Conservation (phyloP, 2,888 invertebrate species). For the Neria commutata region DNA sequence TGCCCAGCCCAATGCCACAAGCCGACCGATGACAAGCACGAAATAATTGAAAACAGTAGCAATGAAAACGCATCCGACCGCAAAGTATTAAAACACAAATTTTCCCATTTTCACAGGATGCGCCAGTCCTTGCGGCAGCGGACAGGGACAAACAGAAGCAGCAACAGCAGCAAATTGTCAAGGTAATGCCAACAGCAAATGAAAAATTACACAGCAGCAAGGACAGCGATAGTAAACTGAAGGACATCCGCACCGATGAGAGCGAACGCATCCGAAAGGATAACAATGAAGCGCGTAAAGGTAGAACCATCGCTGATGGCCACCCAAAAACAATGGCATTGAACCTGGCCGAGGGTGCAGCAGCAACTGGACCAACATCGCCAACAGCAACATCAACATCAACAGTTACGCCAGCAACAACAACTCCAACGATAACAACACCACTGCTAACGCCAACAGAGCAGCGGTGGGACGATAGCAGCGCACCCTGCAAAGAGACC, state of each 20-base stretch:
- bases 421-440: conserved; percentile 3
- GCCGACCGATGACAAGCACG: not conserved
- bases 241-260: conserved; percentile 3
- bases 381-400: conserved; percentile 13
- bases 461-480: conserved; percentile 2
- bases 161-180: conserved; percentile 7
- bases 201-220: conserved; percentile 6
- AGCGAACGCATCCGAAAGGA: conserved; percentile 6
- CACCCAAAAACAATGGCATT: conserved; percentile 18
- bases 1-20: conserved; percentile 1
- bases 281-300: not conserved
- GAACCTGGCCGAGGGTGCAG: conserved; percentile 17
- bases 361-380: conserved; percentile 10
- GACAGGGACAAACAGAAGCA: conserved; percentile 7
- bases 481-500: too few species aligned
- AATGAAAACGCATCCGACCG: not conserved
- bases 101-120: conserved; percentile 14
- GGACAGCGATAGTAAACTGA: conserved; percentile 14
- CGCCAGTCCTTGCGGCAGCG: conserved; percentile 10
- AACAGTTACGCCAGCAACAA: not conserved
- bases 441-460: conserved; percentile 16
- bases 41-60: conserved; percentile 2
- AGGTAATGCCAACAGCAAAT: conserved; percentile 3
- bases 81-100: not conserved
- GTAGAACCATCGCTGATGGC: conserved; percentile 8